Evolutionary conservation across 1,140 invertebrate species (phyloP), one percentile per base, ranked within the genome.

Genomic region (Drosophila sechellia): DNA sequence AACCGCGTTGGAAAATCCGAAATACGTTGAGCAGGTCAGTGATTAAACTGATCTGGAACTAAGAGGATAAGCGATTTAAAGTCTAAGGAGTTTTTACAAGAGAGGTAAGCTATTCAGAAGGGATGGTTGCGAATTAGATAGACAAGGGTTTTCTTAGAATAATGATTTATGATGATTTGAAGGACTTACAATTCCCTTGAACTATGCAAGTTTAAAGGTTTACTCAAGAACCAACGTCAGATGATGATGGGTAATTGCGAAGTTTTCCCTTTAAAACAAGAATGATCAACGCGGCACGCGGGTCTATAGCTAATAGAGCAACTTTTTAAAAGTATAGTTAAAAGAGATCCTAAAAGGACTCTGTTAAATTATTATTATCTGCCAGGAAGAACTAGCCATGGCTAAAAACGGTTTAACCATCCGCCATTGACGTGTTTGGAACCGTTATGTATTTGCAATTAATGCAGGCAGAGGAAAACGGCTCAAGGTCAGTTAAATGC

Each of bases 401-500:
- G 1, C 31, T 25, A 17, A 22, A 40, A 57, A 57, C 77, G 66
- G 72, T 65, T 60, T 15, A 46, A 22, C 17, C 55, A 48, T 34
- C 50, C 40, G 55, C 40, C 42, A 43, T 68, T 75, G 72, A 71
- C 75, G 60, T 64, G 40, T 22, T 68, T 22, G 10, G 17, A 55
- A 76, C 83, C 76, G 83, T 87, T 87, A 87, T 59, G 10, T 34
- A 60, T 58, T 64, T 53, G n/a, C 73, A 70, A 54, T 58, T 77
- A 71, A 77, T 77, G 65, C 66, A 59, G 50, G 68, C 55, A 54
- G 60, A 63, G 60, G 49, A 77, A 68, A 84, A 87, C 73, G 72
- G 84, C 79, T 90, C 84, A 89, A 89, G 84, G 84, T 89, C 84
- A 89, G 76, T 49, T 53, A 48, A 66, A 70, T 42, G 61, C 84